These are phyloP conservation scores for Zoanthus sansibaricus DNA, from an alignment of 92 coral and sea anemone species.

Conservation along the genomic window DNA sequence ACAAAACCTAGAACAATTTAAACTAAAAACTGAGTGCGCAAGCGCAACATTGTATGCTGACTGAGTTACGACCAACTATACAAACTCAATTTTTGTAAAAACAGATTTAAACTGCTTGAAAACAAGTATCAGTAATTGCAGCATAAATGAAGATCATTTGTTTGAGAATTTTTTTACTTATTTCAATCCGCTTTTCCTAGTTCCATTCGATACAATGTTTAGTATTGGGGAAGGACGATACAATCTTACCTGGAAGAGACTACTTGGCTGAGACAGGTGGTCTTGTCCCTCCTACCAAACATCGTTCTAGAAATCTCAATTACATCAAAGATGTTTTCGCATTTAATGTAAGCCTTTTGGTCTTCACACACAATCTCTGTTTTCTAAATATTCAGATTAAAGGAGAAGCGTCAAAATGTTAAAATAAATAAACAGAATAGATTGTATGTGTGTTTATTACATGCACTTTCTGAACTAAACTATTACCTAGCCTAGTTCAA, in stretches of 20 bases:
- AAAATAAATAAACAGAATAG: not conserved
- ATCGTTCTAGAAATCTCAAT: slow-evolving; percentile 72
- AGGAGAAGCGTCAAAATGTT: not conserved
- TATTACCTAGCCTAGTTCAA: not conserved
- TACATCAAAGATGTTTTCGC: slow-evolving; percentile 76
- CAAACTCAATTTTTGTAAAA: no score
- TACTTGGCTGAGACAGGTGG: slow-evolving; percentile 77
- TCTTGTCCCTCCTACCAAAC: slow-evolving; percentile 81
- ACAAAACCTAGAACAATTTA: no score
- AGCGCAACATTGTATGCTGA: no score
- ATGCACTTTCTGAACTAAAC: not conserved
- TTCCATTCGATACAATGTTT: no score
- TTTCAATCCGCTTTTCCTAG: no score
- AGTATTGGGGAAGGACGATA: no score
- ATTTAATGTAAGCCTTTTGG: slow-evolving; percentile 82
- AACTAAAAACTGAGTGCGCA: no score
- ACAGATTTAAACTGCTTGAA: no score
- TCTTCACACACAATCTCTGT: slow-evolving; percentile 83
- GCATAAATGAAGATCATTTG: no score
- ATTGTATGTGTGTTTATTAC: not conserved
- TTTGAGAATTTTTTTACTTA: no score
- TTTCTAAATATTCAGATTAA: slow-evolving; percentile 51
- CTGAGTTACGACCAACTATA: no score
- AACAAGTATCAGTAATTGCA: no score
- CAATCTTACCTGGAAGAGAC: slow-evolving; percentile 61